Evolutionary conservation across 2,888 invertebrate genomes (phyloP).

Genomic region (Stegophylla sp.): DNA sequence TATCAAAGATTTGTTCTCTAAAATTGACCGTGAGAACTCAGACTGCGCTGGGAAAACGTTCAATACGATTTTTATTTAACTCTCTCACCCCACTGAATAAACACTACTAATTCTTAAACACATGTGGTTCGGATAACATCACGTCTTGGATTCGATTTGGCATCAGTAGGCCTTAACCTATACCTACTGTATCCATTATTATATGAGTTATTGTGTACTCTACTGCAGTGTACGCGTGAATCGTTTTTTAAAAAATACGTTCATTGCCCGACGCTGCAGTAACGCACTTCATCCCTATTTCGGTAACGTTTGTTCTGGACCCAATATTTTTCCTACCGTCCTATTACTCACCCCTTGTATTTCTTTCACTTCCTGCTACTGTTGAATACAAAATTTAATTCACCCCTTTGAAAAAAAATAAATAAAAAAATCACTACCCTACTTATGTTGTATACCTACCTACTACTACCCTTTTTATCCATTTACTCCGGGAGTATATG

Average conservation of each 20-base stretch:
- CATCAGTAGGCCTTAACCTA: not conserved
- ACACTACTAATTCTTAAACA: not conserved
- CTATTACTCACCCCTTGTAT: slow-evolving; percentile 6
- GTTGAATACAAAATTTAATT: slow-evolving; percentile 28
- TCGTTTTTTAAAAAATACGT: not conserved
- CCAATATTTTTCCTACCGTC: not conserved
- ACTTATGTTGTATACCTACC: no score
- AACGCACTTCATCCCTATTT: not conserved
- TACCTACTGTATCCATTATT: not conserved
- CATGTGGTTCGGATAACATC: not conserved
- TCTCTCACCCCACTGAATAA: not conserved
- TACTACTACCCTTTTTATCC: no score
- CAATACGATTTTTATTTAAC: not conserved
- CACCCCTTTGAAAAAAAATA: slow-evolving; percentile 20
- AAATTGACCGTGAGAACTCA: not conserved
- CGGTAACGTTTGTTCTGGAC: not conserved
- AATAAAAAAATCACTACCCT: slow-evolving; percentile 26
- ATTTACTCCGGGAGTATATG: not conserved
- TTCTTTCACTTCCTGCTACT: slow-evolving; percentile 35
- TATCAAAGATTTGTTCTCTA: no score
- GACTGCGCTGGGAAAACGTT: not conserved
- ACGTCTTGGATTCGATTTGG: not conserved
- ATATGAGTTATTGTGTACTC: not conserved
- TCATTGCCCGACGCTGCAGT: no score
- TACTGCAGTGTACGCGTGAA: not conserved